Base-by-base conservation (phyloP, 2,113 vertebrate species). In the Numenius arquata region DNA sequence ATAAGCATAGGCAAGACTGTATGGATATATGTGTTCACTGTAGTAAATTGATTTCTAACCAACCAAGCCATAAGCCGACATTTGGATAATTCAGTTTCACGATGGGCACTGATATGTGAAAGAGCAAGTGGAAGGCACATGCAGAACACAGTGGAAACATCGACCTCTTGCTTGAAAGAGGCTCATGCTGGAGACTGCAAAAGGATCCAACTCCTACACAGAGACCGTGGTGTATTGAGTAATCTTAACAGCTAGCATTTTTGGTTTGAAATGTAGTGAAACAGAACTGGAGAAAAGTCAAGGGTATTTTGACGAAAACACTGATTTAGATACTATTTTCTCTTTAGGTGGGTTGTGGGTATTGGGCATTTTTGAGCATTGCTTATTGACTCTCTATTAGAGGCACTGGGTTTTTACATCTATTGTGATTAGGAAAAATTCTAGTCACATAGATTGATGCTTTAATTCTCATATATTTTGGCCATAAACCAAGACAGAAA, bases 111-210 rank as follows among this genome's bases (percentile, higher is more conserved):
- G 38, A 21, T 53, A 65, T 12, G 17, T 67, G 43, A 62, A 74
- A 67, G 45, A 36, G 26, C 55, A 63, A 29, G 30, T 38, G 79
- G 38, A 78, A 0, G 0, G 30, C 23, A 30, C 1, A 0, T 52
- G 38, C 16, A 45, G 59, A 86, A 23, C 45, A 61, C 4, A 3
- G 10, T 16, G 32, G 34, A 41, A 81, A 22, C n/a, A 48, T 15
- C 0, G 0, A 53, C 27, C 15, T 71, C 78, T 71, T 0, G 0
- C 26, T 84, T 80, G 75, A 38, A 83, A 93, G 63, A 53, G 25
- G 36, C 9, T 94, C 2, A 0, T 61, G 36, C 18, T 86, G 68
- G 32, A 80, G 18, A 34, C 32, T 71, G 41, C 23, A 85, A 89
- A 90, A 66, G 53, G 15, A 52, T 66, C 56, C 34, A 56, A 11